A percentile compares a stretch with the other conserved stretches of the same genome.
Conservation (phyloP, 1,140 invertebrate genomes). For the Sesamia nonagrioides region DNA sequence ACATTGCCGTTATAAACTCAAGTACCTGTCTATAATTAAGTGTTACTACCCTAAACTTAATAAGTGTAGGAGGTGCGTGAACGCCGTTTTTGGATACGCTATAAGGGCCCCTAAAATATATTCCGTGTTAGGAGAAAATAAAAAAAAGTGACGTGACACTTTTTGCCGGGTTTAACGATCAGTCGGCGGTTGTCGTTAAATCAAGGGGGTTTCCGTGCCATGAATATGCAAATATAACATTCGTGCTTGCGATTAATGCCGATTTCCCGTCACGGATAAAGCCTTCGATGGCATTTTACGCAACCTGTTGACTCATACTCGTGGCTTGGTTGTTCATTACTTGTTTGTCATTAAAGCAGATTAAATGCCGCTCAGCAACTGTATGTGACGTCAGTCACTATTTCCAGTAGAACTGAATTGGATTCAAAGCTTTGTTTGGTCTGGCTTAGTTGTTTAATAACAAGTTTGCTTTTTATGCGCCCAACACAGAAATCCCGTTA, state of each 20-base stretch:
- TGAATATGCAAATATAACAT: constrained; percentile 69
- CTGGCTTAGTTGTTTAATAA: neutral
- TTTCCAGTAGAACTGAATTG: neutral
- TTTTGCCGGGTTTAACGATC: constrained; percentile 64
- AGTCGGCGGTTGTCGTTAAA: constrained; percentile 63
- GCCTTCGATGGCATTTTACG: constrained; percentile 44
- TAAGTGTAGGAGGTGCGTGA: constrained; percentile 19
- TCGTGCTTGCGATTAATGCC: constrained; percentile 61
- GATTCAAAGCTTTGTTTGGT: neutral
- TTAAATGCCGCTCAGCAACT: constrained; percentile 17
- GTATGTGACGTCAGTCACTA: neutral
- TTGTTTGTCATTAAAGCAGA: constrained; percentile 28
- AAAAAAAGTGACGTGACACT: constrained; percentile 62
- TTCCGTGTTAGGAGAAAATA: constrained; percentile 52
- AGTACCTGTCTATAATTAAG: constrained; percentile 10
- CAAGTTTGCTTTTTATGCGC: neutral
- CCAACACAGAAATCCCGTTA: neutral
- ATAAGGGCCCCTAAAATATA: constrained; percentile 45
- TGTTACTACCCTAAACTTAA: constrained; percentile 29
- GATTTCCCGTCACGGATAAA: constrained; percentile 57
- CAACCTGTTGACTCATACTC: constrained; percentile 55
- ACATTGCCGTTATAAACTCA: constrained; percentile 32
- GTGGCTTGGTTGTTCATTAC: neutral
- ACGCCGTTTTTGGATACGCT: constrained; percentile 6
- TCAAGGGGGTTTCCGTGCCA: constrained; percentile 61